Base-by-base conservation (phyloP, 2,797 vertebrate genomes). In the Cyprinodon diabolis region DNA sequence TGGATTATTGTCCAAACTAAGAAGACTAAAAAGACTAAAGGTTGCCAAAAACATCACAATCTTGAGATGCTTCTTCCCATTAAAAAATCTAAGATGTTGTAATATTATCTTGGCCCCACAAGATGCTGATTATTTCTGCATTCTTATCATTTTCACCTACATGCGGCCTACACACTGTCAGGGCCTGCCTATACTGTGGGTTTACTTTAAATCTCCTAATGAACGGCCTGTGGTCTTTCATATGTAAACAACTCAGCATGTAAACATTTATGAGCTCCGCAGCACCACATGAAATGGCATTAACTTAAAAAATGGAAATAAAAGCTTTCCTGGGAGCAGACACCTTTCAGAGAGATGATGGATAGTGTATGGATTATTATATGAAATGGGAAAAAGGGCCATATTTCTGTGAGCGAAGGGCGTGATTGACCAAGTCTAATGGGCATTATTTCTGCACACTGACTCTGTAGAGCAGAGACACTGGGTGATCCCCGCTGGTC, bases 361-460 rank as follows among this genome's bases (percentile, higher is more conserved):
- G 89, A 95, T 93, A 78, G 90, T 87, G 79, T 90, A 86, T 90
- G 83, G 82, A 90, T 92, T 90, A 89, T 90, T 75, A 81, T 89
- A 88, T 91, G 90, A 85, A 86, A 89, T 81, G 77, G 85, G 80
- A 90, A 82, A 90, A 92, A 84, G 78, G 84, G 79, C 69, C 76
- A 89, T 93, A 90, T 90, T 91, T 92, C 89, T 91, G 80, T 72
- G 87, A 94, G 92, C 84, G 84, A 92, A 87, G 86, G 87, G 90
- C 87, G 88, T 94, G 95, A 94, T 88, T 94, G 95, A 96, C 95
- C 93, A 95, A 95, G 90, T 87, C 96, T 96, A 96, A 96, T 96
- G 91, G 94, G 91, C 93, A 97, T 97, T 96, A 97, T 95, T 96
- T 96, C 95, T 90, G 96, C 95, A 96, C 92, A 95, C 89, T 96